Conservation (phyloP, 2,888 invertebrate species). For the Drosophila rellima region DNA sequence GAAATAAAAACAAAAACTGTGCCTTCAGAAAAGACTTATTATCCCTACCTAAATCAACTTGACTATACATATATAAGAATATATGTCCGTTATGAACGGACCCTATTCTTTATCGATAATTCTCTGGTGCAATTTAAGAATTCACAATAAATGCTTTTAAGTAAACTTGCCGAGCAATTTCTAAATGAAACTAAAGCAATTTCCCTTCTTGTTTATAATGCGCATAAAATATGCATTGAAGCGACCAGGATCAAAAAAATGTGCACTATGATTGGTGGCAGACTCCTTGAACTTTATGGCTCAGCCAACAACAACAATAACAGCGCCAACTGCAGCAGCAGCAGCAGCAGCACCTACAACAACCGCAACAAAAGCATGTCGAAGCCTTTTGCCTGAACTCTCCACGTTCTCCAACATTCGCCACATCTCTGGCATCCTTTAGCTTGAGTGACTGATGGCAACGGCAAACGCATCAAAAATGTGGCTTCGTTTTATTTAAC, state of each 20-base stretch:
- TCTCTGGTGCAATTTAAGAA: constrained; percentile 23
- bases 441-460: constrained; percentile 42
- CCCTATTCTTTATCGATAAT: constrained; percentile 17
- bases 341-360: neutral
- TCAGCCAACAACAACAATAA: constrained; percentile 31
- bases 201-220: constrained; percentile 44
- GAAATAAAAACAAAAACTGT: neutral
- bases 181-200: constrained; percentile 47
- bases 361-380: constrained; percentile 45
- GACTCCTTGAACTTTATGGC: constrained; percentile 65
- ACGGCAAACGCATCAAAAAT: constrained; percentile 52
- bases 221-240: constrained; percentile 57
- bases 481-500: constrained; percentile 49
- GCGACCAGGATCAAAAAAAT: constrained; percentile 14
- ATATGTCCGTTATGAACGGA: neutral
- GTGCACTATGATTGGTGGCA: constrained; percentile 30
- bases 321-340: constrained; percentile 10
- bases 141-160: constrained; percentile 40
- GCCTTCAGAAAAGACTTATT: neutral
- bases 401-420: constrained; percentile 2
- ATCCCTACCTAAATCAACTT: neutral
- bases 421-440: constrained; percentile 41
- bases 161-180: constrained; percentile 26
- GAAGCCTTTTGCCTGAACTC: constrained; percentile 49
- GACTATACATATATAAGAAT: neutral